These are phyloP conservation scores for Psittacula cyanocephala DNA, from an alignment of 2,113 vertebrate genomes.

Conservation along the genomic window DNA sequence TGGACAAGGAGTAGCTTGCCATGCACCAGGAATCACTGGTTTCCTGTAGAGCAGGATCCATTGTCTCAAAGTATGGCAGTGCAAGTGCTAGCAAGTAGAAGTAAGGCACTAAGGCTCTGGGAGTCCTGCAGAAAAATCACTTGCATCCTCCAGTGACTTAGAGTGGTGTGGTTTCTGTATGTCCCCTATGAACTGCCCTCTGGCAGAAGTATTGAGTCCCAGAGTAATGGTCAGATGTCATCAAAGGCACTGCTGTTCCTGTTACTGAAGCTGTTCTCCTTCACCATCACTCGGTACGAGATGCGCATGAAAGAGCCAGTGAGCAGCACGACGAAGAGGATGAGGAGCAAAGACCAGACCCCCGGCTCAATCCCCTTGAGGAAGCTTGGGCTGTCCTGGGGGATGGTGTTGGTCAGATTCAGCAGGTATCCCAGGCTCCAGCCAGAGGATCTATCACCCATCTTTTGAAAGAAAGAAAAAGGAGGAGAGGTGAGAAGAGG, in stretches of 20 bases:
- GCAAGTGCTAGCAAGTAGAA: background rate
- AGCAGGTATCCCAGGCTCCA: constrained; percentile 62
- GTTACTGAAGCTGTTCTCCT: constrained; percentile 26
- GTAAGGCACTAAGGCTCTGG: background rate
- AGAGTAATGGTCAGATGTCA: background rate
- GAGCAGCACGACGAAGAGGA: constrained; percentile 47
- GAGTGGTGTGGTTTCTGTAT: background rate
- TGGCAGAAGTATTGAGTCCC: background rate
- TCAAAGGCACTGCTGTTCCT: constrained; percentile 48
- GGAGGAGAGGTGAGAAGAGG: background rate
- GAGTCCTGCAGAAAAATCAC: background rate
- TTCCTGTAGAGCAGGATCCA: background rate
- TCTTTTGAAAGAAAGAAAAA: background rate
- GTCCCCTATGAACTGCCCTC: background rate
- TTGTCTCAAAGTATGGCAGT: background rate
- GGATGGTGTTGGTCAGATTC: background rate
- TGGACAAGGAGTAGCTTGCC: background rate
- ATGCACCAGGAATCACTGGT: background rate
- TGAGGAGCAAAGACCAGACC: constrained; percentile 53
- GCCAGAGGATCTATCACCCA: background rate
- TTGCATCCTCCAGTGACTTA: background rate
- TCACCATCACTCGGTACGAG: constrained; percentile 34
- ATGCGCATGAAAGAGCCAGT: constrained; percentile 56
- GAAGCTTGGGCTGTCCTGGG: background rate
- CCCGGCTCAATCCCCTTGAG: constrained; percentile 51